Percentiles rank a stretch among this genome's conserved stretches.
phyloP scores from a whole-genome alignment of 2,888 invertebrate genomes.

The Drosophila infuscata region DNA sequence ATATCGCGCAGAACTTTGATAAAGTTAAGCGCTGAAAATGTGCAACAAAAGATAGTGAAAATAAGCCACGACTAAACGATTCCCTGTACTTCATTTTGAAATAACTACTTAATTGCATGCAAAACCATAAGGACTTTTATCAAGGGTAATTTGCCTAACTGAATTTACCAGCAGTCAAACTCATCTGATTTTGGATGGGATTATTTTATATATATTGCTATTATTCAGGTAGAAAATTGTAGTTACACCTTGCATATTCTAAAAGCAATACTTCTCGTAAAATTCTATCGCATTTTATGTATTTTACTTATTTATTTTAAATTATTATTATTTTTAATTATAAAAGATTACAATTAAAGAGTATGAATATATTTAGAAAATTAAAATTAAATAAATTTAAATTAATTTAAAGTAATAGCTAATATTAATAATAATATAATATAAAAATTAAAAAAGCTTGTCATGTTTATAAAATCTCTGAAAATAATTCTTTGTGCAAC shows the following conservation, averaged over 20 bases:
- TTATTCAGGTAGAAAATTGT: neutral
- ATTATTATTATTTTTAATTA: too few relatives aligned
- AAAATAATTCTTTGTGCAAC: neutral
- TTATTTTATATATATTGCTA: too few relatives aligned
- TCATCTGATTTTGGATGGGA: too few relatives aligned
- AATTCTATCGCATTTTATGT: too few relatives aligned
- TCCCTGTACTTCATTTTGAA: neutral
- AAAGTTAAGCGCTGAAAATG: slow-evolving; percentile 30
- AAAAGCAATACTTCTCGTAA: neutral
- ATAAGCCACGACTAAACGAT: neutral
- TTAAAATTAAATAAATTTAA: neutral
- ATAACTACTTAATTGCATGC: neutral
- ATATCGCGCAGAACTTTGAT: slow-evolving; percentile 43
- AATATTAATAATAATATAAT: neutral
- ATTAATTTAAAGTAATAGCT: neutral
- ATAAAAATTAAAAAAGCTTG: neutral
- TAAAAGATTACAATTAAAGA: neutral
- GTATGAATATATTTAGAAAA: neutral
- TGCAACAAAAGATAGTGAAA: slow-evolving; percentile 11
- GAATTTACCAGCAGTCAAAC: too few relatives aligned
- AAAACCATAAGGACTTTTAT: neutral
- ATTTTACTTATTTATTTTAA: too few relatives aligned
- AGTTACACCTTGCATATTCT: neutral
- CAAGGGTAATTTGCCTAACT: neutral
- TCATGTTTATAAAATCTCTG: neutral